Percentiles rank a stretch among this genome's conserved stretches.
Evolutionary conservation across 2,888 invertebrate genomes (phyloP).

Genomic region (Clistopyga incitator): DNA sequence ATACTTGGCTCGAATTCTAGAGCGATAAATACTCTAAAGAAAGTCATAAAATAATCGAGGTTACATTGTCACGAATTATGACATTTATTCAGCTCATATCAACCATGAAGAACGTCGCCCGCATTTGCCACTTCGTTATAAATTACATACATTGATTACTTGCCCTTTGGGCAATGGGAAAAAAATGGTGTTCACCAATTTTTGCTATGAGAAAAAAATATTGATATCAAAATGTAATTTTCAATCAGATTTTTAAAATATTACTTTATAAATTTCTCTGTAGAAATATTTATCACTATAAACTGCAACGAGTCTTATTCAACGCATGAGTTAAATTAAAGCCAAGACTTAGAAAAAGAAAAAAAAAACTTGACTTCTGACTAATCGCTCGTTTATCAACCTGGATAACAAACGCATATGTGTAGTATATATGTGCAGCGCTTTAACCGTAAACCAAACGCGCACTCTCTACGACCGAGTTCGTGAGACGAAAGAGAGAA

Average conservation of each 20-base stretch:
- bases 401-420: conserved; percentile 1
- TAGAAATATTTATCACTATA: neutral
- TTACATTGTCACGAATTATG: neutral
- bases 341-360: neutral
- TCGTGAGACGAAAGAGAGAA: conserved; percentile 17
- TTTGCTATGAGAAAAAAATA: neutral
- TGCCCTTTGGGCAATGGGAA: neutral
- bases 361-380: conserved; percentile 30
- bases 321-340: conserved; percentile 3
- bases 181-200: no score
- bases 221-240: no score
- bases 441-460: conserved; percentile 6
- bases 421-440: conserved; percentile 6
- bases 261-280: no score
- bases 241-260: no score
- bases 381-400: conserved; percentile 49
- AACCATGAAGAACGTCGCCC: neutral
- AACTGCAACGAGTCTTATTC: neutral
- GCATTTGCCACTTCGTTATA: conserved; percentile 17
- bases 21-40: neutral
- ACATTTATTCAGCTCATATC: neutral
- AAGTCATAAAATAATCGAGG: neutral
- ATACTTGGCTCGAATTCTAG: neutral
- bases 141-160: neutral
- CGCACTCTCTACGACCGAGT: conserved; percentile 6